Base-by-base conservation (phyloP, 1,140 invertebrate genomes). In the Heliconius melpomene region DNA sequence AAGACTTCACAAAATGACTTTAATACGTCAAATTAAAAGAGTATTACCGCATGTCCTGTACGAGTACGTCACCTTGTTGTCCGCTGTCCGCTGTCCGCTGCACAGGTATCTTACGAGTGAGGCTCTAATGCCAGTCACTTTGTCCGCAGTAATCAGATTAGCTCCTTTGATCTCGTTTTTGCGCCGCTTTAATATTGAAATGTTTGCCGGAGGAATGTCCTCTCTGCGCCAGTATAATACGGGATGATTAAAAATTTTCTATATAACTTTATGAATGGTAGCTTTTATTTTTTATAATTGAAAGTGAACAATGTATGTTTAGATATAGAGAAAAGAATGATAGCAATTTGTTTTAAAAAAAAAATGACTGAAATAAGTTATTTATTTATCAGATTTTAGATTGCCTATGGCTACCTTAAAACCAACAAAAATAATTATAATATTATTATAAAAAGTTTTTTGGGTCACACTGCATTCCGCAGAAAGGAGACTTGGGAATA, bases 141-240 rank as follows among this genome's bases (percentile, higher is more conserved):
- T 75, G 74, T 72, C 18, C 74, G 46, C 26, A 26, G 74, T 75
- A 26, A 75, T 75, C 74, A 75, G 74, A 75, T 75, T 75, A 75
- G 9, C 50, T 54, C 50, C 74, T 75, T 75, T 75, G 74, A 75
- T 75, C 74, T 54, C 74, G 74, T 72, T 72, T 72, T 57, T 75
- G 74, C 18, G 74, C 74, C 26, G 74, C 29, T 75, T 75, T 75
- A 75, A 75, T 75, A 75, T 75, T 75, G 46, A 75, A 75, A 75
- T 75, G 74, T 75, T 75, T 75, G 74, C 23, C 16, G 8, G n/a
- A 66, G 60, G 60, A 66, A 66, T 66, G 60, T 66, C 20, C 23
- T 6, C 11, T 16, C 32, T 36, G 32, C 11, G 26, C 23, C 23
- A 6, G 60, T 66, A 7, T 29, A 29, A 26, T 66, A 18, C 60